These are phyloP conservation scores for Rambutsinella grinnellia DNA, from an alignment of 2,888 invertebrate genomes.

Conservation along the genomic window DNA sequence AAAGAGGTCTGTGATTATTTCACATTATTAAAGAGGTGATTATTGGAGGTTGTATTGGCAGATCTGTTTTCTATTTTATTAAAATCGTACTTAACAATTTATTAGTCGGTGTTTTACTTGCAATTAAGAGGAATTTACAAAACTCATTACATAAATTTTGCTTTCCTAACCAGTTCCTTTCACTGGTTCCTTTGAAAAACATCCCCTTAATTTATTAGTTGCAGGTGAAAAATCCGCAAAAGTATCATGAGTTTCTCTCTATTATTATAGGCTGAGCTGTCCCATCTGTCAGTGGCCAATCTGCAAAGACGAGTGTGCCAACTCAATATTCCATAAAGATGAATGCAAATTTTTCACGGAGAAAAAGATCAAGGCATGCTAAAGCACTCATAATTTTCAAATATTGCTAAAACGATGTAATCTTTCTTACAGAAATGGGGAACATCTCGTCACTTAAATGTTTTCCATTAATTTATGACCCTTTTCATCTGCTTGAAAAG, in stretches of 20 bases:
- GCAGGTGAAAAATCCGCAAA: constrained; percentile 9
- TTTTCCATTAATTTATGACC: constrained; percentile 33
- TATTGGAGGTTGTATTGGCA: neutral
- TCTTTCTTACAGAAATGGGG: neutral
- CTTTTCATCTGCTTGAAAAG: constrained; percentile 5
- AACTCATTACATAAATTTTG: neutral
- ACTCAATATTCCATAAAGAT: constrained; percentile 60
- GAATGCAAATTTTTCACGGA: constrained; percentile 65
- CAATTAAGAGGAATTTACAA: constrained; percentile 57
- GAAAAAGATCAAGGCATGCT: constrained; percentile 57
- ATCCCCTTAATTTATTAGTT: constrained; percentile 7
- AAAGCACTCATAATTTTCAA: constrained; percentile 1
- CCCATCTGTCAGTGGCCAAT: constrained; percentile 67
- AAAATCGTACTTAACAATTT: constrained; percentile 57
- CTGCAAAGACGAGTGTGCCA: constrained; percentile 66
- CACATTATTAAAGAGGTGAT: neutral
- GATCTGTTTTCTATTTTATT: constrained; percentile 28
- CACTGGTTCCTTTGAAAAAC: no score
- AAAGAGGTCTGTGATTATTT: constrained; percentile 20
- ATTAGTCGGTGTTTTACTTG: constrained; percentile 63
- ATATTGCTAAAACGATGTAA: neutral
- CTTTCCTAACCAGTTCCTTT: no score
- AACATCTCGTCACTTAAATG: no score
- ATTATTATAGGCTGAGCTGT: constrained; percentile 46
- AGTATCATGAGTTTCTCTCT: neutral